Base-by-base conservation (phyloP, 2,888 invertebrate species). In the Yponomeuta evonymella region DNA sequence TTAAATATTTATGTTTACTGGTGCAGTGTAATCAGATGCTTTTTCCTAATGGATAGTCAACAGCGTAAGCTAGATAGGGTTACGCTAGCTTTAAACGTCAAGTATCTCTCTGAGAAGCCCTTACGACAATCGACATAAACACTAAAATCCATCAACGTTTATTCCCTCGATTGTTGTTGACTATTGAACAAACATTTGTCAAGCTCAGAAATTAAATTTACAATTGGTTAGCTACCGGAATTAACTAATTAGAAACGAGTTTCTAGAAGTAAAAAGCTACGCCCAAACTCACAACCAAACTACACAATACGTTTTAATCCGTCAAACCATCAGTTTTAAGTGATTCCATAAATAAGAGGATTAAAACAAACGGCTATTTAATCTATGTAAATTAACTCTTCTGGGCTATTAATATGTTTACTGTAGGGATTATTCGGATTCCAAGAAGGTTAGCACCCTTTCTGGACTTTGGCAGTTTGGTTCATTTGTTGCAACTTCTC, bases 341-440 rank as follows among this genome's bases (percentile, higher is more conserved):
- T 65, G 65, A 30, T 65, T 30, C 65, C 9, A 65, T 65, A 65
- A 65, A 65, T 65, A 65, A 29, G 12, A 3, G 33, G 65, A 23
- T 30, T 65, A 65, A 23, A 48, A 12, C 67, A 9, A 33, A 67
- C 6, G 67, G 33, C 67, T 23, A 23, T 23, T 23, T 23, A 23
- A 43, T 43, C 33, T 33, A 36, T 67, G 15, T 67, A 67, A 67
- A 67, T 67, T 67, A n/a, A 43, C 67, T 29, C 67, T 43, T 33
- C 36, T 36, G 9, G 8, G 43, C 6, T 43, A 1, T 67, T 67
- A 15, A 58, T 33, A 15, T 67, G 15, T n/a, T 68, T 68, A 51
- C 48, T 11, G 29, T 51, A 68, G 68, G 36, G 51, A 68, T 68
- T 51, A 68, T 48, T 43, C 8, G 67, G 43, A 67, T 67, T 67